Base-by-base conservation (phyloP, 1,140 invertebrate species). In the Drosophila albomicans region DNA sequence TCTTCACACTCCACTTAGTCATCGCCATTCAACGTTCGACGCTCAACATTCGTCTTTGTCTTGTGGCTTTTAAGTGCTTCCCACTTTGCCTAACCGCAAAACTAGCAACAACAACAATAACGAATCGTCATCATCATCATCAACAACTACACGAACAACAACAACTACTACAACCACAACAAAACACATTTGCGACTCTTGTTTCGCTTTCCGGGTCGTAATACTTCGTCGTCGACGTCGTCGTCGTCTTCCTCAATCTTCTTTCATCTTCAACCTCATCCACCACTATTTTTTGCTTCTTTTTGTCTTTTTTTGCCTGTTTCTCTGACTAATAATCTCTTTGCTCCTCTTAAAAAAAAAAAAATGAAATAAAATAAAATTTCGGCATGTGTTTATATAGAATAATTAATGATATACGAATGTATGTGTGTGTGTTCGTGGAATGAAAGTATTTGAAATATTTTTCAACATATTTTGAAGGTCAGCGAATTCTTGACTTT, bases 11-110 rank as follows among this genome's bases (percentile, higher is more conserved):
- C 13, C 51, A 54, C 51, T 74, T 68, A 74, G 65, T 74, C 71
- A 74, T 74, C 65, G 41, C n/a, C 35, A 38, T 38, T 38, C 35
- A 38, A 38, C 57, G 20, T 58, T 8, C 65, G 48, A 20, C 57
- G 20, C 51, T 8, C 65, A 41, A 20, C 65, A 25, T 58, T 8
- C 45, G 52, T 49, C 32, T 61, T 56, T 65, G 20, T 59, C 49
- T 48, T 56, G 51, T 52, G 62, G 68, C 56, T 75, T 45, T 75
- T 67, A 84, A 82, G 81, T 79, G 82, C 56, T 70, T 78, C 57
- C 63, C 66, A 61, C 70, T 61, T 67, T 52, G 48, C 43, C 62
- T 62, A 84, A 64, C 81, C 81, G 69, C 81, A 80, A 73, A 79
- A 65, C 52, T 74, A 65, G 46, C 54, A 64, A 59, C 69, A 63